These are phyloP conservation scores for Melanerpes formicivorus DNA, from an alignment of 2,113 vertebrate genomes.

Conservation along the genomic window DNA sequence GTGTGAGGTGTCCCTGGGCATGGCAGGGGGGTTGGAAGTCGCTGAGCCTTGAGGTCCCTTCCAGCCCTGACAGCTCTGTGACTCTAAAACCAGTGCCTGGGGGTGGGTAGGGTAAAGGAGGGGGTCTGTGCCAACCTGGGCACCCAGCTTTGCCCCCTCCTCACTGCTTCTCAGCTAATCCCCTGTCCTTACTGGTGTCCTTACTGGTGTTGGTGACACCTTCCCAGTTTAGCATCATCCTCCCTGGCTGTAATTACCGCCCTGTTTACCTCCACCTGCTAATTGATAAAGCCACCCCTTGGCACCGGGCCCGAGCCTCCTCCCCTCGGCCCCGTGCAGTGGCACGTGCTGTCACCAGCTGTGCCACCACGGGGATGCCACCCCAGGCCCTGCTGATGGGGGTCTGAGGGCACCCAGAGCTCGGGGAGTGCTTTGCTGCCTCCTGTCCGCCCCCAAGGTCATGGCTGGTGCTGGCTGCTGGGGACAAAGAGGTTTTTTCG, in stretches of 20 bases:
- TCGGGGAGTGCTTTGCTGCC: not conserved
- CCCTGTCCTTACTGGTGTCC: slow-evolving; percentile 27
- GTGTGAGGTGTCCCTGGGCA: no score
- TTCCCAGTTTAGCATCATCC: slow-evolving; percentile 70
- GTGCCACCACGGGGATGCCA: not conserved
- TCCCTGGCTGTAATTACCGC: slow-evolving; percentile 50
- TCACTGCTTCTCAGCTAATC: slow-evolving; percentile 24
- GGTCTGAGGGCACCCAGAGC: not conserved
- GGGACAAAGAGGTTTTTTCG: accelerated
- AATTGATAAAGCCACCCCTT: slow-evolving; percentile 64
- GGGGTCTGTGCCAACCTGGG: not conserved
- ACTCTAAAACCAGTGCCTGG: accelerated
- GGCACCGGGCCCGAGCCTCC: not conserved
- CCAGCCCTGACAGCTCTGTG: no score
- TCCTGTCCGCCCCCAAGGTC: accelerated
- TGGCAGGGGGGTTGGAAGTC: no score
- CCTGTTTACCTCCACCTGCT: slow-evolving; percentile 67
- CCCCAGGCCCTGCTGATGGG: not conserved
- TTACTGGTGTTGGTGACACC: slow-evolving; percentile 37
- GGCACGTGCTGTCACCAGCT: not conserved
- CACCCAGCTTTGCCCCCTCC: not conserved
- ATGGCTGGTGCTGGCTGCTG: accelerated
- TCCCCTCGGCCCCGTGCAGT: not conserved
- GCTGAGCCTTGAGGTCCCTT: no score
- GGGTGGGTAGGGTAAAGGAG: not conserved